phyloP scores from a whole-genome alignment of 2,113 vertebrate species.

The Pelvicachromis taeniatus region DNA sequence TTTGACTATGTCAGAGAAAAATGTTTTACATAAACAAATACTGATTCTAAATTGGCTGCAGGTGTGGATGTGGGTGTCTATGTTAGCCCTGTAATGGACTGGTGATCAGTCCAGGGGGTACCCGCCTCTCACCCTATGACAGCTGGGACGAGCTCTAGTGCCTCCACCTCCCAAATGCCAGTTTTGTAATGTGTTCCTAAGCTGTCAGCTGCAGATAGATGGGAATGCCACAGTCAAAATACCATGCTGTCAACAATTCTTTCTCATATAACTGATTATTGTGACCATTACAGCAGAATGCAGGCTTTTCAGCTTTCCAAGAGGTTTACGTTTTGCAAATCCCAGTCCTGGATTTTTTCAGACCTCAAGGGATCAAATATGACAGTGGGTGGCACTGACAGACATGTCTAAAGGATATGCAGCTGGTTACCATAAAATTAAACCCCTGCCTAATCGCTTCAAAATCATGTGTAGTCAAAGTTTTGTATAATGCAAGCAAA shows the following conservation, averaged over 20 bases:
- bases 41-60: neutral
- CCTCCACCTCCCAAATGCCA: neutral
- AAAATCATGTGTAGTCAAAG: neutral
- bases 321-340: slow-evolving; percentile 32
- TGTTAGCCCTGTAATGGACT: neutral
- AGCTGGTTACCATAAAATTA: neutral
- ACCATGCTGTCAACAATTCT: neutral
- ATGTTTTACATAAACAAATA: slow-evolving; percentile 19
- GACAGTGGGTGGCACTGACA: neutral
- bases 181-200: neutral
- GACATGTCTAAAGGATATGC: neutral
- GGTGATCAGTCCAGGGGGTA: neutral
- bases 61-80: neutral
- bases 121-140: neutral
- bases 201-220: neutral
- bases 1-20: neutral
- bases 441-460: neutral
- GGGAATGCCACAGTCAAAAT: neutral
- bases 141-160: neutral
- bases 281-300: neutral
- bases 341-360: neutral
- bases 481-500: neutral
- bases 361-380: slow-evolving; percentile 32
- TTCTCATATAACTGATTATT: slow-evolving; percentile 27
- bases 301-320: neutral